These are phyloP conservation scores for Chrysoperla carnea DNA, from an alignment of 1,140 invertebrate genomes.

Conservation along the genomic window DNA sequence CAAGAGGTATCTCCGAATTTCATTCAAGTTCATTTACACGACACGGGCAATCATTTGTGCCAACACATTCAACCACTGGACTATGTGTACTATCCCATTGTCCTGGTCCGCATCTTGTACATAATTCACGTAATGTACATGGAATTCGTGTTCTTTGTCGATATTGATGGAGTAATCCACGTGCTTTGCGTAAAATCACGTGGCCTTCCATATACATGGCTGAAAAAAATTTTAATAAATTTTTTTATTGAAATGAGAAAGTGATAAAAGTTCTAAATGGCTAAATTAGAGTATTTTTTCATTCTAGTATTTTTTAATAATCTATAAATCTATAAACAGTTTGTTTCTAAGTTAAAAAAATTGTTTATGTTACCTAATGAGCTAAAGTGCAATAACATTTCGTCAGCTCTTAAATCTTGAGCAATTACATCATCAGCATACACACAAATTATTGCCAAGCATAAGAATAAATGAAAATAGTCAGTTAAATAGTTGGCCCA, in stretches of 20 bases:
- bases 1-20: no score
- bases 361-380: constrained; percentile 39
- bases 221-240: constrained; percentile 15
- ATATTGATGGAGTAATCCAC: constrained; percentile 80
- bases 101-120: constrained; percentile 71
- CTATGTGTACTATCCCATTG: constrained; percentile 86
- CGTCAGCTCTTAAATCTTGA: constrained; percentile 75
- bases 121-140: constrained; percentile 72
- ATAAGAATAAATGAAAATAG: constrained; percentile 84
- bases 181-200: constrained; percentile 75
- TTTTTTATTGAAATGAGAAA: no score
- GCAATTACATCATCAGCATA: constrained; percentile 85
- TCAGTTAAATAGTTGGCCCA: constrained; percentile 88
- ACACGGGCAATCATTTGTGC: constrained; percentile 21
- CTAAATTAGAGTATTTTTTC: no score
- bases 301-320: no score
- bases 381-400: constrained; percentile 88
- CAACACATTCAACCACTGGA: constrained; percentile 53
- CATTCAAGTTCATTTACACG: constrained; percentile 20
- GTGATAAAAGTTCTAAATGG: no score
- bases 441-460: constrained; percentile 75
- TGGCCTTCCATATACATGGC: constrained; percentile 94
- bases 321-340: no score
- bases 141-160: constrained; percentile 67
- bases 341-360: neutral